A percentile compares a stretch with the other conserved stretches of the same genome.
phyloP scores from a whole-genome alignment of 1,140 invertebrate genomes.

The Sitophilus oryzae region DNA sequence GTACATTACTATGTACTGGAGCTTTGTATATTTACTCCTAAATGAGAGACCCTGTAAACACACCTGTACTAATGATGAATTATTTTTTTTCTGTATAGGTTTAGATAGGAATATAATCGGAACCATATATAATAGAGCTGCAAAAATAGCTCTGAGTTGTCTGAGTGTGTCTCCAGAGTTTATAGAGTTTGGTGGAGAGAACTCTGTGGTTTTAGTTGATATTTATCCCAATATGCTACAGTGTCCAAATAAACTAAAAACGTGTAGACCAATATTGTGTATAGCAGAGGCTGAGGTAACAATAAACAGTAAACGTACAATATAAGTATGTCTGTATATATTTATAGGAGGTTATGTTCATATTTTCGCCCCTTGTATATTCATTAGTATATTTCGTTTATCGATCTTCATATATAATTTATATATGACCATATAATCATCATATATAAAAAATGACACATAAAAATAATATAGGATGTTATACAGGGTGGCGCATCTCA shows the following conservation, averaged over 20 bases:
- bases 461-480: no score
- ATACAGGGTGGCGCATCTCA: no score
- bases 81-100: conserved; percentile 7
- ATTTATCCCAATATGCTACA: conserved; percentile 13
- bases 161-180: conserved; percentile 12
- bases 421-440: no score
- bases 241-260: conserved; percentile 1
- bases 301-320: no score
- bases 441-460: no score
- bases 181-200: conserved; percentile 6
- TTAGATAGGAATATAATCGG: conserved; percentile 16
- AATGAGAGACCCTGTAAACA: not conserved
- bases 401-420: no score
- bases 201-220: conserved; percentile 16
- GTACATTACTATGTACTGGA: no score
- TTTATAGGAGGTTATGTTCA: no score
- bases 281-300: conserved; percentile 16
- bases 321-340: no score
- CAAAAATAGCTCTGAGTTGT: conserved; percentile 8
- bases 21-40: not conserved
- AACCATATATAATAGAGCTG: conserved; percentile 16
- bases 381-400: no score
- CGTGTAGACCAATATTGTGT: conserved; percentile 16
- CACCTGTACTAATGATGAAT: not conserved
- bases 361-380: no score